A percentile compares a stretch with the other conserved stretches of the same genome.
phyloP scores from a whole-genome alignment of 2,797 vertebrate species.

The Sorex maritimensis region DNA sequence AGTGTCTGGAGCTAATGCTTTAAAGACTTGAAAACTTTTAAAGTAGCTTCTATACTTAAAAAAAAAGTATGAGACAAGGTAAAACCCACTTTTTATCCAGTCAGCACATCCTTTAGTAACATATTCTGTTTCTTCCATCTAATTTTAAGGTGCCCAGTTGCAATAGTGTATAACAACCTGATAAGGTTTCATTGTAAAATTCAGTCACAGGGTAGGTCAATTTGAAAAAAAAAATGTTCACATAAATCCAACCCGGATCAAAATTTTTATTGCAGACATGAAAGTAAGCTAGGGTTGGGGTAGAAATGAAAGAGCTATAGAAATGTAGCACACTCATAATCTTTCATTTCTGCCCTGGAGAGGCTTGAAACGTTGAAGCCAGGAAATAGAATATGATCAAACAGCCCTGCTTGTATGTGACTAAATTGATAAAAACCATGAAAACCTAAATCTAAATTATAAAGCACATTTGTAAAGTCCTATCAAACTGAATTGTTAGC shows the following conservation, averaged over 20 bases:
- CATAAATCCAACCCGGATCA: slow-evolving; percentile 79
- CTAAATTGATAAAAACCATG: slow-evolving; percentile 73
- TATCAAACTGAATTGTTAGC: slow-evolving; percentile 68
- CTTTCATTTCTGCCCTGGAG: slow-evolving; percentile 82
- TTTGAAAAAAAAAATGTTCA: slow-evolving; percentile 76
- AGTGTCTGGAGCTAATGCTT: slow-evolving; percentile 71
- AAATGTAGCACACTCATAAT: slow-evolving; percentile 71
- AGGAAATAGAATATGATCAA: slow-evolving; percentile 79
- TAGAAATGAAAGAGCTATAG: slow-evolving; percentile 80
- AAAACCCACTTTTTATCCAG: slow-evolving; percentile 74
- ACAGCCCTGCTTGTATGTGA: slow-evolving; percentile 74
- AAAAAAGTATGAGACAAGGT: slow-evolving; percentile 72
- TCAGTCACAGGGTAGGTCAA: slow-evolving; percentile 76
- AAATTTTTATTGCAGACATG: slow-evolving; percentile 82
- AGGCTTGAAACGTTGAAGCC: slow-evolving; percentile 64
- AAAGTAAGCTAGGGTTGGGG: slow-evolving; percentile 77
- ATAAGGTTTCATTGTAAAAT: slow-evolving; percentile 78
- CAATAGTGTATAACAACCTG: slow-evolving; percentile 73
- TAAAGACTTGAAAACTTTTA: slow-evolving; percentile 81
- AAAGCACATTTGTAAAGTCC: slow-evolving; percentile 64
- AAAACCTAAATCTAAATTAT: slow-evolving; percentile 77
- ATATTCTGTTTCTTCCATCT: slow-evolving; percentile 71
- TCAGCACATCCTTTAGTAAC: slow-evolving; percentile 75
- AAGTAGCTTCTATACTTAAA: slow-evolving; percentile 70
- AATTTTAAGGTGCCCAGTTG: slow-evolving; percentile 73